phyloP scores from a whole-genome alignment of 92 coral and sea anemone genomes.

The Metridium senile region DNA sequence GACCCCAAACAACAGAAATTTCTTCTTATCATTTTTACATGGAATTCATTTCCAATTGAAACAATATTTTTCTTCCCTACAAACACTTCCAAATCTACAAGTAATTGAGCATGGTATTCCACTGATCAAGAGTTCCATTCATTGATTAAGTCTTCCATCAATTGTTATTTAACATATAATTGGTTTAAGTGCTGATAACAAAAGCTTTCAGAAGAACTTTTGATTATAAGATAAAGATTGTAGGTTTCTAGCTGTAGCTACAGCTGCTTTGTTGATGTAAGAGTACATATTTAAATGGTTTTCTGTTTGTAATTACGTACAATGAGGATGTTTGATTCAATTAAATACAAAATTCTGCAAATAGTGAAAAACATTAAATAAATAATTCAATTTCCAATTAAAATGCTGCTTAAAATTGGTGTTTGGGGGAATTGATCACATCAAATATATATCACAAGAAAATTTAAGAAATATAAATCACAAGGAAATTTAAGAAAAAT shows the following conservation, averaged over 20 bases:
- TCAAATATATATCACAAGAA: background rate
- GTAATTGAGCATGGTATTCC: background rate
- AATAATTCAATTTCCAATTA: background rate
- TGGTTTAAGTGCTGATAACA: constrained; percentile 8
- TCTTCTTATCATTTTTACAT: constrained; percentile 21
- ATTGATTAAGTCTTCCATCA: constrained; percentile 8
- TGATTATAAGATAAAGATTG: constrained; percentile 1
- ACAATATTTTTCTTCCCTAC: background rate
- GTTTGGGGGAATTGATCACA: background rate
- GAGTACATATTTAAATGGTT: background rate
- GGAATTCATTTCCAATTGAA: background rate
- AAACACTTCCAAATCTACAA: background rate
- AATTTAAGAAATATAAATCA: background rate
- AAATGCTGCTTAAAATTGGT: constrained; percentile 1
- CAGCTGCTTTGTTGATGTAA: background rate
- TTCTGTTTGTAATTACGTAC: constrained; percentile 12
- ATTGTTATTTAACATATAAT: background rate
- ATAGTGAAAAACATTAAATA: constrained; percentile 4
- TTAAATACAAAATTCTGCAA: background rate
- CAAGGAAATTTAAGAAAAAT: background rate
- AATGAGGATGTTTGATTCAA: constrained; percentile 17
- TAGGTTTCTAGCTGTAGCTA: background rate
- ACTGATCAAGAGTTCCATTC: constrained; percentile 14
- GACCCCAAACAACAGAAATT: constrained; percentile 18
- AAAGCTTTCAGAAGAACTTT: background rate